These are phyloP conservation scores for Nyctereutes procyonoides DNA, from an alignment of 2,113 vertebrate species.

Conservation along the genomic window DNA sequence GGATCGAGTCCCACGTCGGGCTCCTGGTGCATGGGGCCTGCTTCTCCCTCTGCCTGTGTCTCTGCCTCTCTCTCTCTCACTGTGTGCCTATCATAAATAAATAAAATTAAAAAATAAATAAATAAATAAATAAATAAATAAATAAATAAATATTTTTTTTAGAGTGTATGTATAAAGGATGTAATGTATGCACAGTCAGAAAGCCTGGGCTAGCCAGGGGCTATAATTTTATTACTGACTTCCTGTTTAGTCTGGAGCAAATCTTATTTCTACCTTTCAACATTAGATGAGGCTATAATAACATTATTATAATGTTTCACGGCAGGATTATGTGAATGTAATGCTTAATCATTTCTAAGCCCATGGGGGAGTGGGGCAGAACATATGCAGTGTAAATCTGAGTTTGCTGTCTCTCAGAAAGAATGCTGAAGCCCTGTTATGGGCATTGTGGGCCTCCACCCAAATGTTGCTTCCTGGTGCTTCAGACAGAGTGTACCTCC, in stretches of 20 bases:
- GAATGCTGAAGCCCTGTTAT: not conserved
- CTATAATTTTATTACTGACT: conserved; percentile 64
- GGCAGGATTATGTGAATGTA: conserved; percentile 30
- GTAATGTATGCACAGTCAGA: not conserved
- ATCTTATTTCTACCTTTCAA: conserved; percentile 55
- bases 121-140: no score
- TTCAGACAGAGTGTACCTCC: not conserved
- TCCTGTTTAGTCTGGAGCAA: conserved; percentile 52
- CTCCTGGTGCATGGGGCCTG: no score
- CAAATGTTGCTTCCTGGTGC: not conserved
- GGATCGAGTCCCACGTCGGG: no score
- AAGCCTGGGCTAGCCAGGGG: not conserved
- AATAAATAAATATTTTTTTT: no score
- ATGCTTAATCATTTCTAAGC: conserved; percentile 54
- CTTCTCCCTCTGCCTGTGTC: no score
- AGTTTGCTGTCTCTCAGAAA: not conserved
- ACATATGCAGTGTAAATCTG: not conserved
- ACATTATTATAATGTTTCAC: conserved; percentile 54
- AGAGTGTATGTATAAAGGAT: not conserved
- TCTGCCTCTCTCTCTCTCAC: no score
- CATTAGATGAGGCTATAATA: conserved; percentile 52
- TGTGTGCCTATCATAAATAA: no score
- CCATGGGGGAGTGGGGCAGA: no score
- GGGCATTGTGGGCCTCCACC: not conserved
- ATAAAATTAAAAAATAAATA: no score